Evolutionary conservation across 92 coral and sea anemone species (phyloP).

Genomic region (Zoanthus gigantus): DNA sequence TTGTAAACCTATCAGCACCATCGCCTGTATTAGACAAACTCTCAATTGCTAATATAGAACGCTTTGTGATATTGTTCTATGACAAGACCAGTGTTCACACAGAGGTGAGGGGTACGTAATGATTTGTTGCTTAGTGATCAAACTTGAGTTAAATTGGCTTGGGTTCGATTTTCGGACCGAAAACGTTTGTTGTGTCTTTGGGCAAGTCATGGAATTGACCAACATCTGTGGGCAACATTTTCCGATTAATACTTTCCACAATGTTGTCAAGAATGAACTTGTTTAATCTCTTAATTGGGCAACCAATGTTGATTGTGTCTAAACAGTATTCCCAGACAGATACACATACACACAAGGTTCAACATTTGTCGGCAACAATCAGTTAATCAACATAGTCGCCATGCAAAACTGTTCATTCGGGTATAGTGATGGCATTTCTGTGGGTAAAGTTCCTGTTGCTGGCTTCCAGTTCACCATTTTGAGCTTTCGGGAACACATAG

Average conservation of each 20-base stretch:
- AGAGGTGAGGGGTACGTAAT: not conserved
- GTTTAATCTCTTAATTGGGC: too few relatives aligned
- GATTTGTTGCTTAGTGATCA: not conserved
- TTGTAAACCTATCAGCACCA: too few relatives aligned
- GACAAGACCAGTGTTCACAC: slow-evolving; percentile 6
- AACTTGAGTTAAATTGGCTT: not conserved
- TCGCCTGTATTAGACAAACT: too few relatives aligned
- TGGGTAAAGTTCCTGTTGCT: not conserved
- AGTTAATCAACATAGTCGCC: not conserved
- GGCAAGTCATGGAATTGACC: not conserved
- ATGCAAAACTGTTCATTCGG: not conserved
- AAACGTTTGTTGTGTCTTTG: not conserved
- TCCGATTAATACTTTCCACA: too few relatives aligned
- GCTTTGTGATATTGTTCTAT: not conserved
- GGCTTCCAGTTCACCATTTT: not conserved
- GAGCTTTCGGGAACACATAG: not conserved
- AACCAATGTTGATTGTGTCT: too few relatives aligned
- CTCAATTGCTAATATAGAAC: too few relatives aligned
- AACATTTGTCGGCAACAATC: not conserved
- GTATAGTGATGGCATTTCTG: not conserved
- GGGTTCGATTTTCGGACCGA: not conserved
- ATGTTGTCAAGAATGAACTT: too few relatives aligned
- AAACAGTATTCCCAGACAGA: too few relatives aligned
- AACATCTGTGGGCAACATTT: too few relatives aligned
- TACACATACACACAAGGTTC: too few relatives aligned